A percentile compares a stretch with the other conserved stretches of the same genome.
Evolutionary conservation across 1,140 invertebrate genomes (phyloP).

Genomic region (Platyscapa corneri): DNA sequence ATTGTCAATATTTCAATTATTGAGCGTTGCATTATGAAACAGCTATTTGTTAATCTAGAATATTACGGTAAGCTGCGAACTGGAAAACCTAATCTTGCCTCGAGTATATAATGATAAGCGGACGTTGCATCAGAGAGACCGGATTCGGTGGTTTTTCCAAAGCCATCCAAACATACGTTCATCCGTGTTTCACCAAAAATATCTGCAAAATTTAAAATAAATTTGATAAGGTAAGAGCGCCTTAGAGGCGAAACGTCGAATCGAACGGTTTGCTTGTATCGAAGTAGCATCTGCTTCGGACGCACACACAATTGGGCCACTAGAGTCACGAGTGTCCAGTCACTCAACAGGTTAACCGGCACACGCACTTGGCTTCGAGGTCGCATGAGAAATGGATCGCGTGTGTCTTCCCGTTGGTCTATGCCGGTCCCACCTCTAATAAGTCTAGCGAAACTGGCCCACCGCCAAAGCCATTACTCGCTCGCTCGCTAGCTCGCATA

Average conservation of each 20-base stretch:
- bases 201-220: not conserved
- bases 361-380: not conserved
- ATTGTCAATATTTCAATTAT: no score
- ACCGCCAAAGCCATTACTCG: slow-evolving; percentile 54
- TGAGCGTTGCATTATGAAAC: no score
- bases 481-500: not conserved
- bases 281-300: no score
- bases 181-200: not conserved
- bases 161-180: not conserved
- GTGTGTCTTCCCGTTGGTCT: not conserved
- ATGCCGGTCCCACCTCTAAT: not conserved
- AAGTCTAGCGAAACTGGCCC: slow-evolving; percentile 54
- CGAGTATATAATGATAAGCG: not conserved
- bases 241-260: not conserved
- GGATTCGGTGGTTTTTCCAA: not conserved
- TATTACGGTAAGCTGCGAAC: not conserved
- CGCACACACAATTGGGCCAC: not conserved
- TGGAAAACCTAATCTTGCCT: not conserved
- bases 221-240: not conserved
- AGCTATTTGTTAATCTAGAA: no score
- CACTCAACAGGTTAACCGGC: slow-evolving; percentile 23
- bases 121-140: not conserved
- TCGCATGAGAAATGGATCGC: not conserved
- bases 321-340: not conserved
- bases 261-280: no score